A percentile compares a stretch with the other conserved stretches of the same genome.
These are phyloP conservation scores for Brachynemurus nebulosus DNA, from an alignment of 2,888 invertebrate genomes.

Conservation along the genomic window DNA sequence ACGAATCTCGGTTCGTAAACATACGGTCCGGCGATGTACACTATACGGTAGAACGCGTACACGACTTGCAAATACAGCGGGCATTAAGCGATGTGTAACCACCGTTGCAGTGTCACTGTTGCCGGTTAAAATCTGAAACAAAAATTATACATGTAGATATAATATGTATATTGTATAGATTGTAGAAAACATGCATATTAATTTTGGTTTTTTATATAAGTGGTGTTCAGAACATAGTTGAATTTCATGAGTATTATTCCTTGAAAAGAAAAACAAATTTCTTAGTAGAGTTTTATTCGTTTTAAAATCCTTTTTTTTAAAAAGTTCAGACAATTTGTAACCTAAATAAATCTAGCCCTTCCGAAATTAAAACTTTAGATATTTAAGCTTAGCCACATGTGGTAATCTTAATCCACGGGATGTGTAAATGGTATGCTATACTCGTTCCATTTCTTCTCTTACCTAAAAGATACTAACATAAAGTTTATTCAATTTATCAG, in stretches of 20 bases:
- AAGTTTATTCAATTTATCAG: too few species aligned
- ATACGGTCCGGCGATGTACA: slow-evolving; percentile 54
- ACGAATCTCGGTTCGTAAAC: slow-evolving; percentile 58
- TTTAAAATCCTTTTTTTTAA: too few species aligned
- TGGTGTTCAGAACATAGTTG: background rate
- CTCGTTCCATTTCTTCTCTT: too few species aligned
- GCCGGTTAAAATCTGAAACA: slow-evolving; percentile 51
- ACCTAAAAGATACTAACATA: too few species aligned
- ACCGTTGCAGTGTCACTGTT: slow-evolving; percentile 61
- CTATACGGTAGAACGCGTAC: slow-evolving; percentile 61
- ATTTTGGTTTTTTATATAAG: background rate
- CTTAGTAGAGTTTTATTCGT: background rate
- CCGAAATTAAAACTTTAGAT: too few species aligned
- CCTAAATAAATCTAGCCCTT: too few species aligned
- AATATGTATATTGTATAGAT: background rate
- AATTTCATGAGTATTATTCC: background rate
- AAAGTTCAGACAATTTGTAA: too few species aligned
- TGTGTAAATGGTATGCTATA: too few species aligned
- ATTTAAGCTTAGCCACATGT: too few species aligned
- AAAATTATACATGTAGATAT: slow-evolving; percentile 9
- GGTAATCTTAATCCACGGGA: too few species aligned
- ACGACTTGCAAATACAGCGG: slow-evolving; percentile 55
- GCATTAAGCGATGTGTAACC: slow-evolving; percentile 49
- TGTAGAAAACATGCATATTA: background rate
- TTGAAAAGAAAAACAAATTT: background rate